These are phyloP conservation scores for Panthera tigris DNA, from an alignment of 2,113 vertebrate species.

Conservation along the genomic window DNA sequence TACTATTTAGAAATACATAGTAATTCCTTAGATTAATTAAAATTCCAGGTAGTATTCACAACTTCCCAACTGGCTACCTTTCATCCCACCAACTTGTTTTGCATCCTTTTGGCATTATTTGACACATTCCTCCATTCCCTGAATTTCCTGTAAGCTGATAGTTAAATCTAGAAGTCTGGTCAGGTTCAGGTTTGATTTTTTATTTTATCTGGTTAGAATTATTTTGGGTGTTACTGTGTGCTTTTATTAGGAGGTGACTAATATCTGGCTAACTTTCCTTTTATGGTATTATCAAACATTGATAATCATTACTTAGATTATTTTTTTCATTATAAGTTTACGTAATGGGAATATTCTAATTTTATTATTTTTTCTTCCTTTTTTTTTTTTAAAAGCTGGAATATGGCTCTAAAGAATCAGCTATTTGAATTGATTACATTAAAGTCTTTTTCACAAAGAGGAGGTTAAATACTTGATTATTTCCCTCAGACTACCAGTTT, in stretches of 20 bases:
- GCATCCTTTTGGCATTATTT: background rate
- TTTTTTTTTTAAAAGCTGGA: background rate
- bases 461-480: background rate
- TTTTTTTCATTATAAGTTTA: background rate
- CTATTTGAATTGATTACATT: background rate
- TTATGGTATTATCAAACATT: background rate
- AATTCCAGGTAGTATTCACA: background rate
- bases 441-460: background rate
- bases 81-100: background rate
- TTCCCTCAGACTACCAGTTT: background rate
- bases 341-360: background rate
- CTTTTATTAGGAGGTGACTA: background rate
- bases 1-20: background rate
- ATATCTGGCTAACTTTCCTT: background rate
- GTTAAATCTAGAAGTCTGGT: background rate
- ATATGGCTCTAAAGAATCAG: background rate
- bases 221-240: background rate
- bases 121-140: background rate
- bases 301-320: background rate
- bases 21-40: background rate
- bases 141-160: background rate
- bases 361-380: background rate
- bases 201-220: constrained; percentile 31
- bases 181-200: background rate
- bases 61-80: background rate